Base-by-base conservation (phyloP, 2,797 vertebrate genomes). In the Bradypodion pumilum region DNA sequence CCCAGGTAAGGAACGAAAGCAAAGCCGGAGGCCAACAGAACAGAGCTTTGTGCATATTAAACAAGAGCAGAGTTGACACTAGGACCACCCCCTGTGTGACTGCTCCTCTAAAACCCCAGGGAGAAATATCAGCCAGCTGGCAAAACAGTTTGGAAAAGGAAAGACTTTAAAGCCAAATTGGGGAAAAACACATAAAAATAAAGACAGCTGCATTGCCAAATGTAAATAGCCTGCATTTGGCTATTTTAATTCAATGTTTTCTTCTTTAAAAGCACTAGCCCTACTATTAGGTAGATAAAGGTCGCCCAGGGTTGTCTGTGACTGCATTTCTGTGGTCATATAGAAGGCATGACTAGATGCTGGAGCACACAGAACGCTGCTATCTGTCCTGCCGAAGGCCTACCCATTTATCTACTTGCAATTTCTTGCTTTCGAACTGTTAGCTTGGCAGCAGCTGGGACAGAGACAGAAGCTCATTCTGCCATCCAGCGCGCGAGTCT, bases 161-260 rank as follows among this genome's bases (percentile, higher is more conserved):
- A 25, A 46, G 10, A 35, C 49, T 49, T 60, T 21, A 74, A 74
- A 49, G 16, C 52, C 52, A 56, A 16, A 56, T 56, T 52, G 9
- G 16, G 49, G 49, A n/a, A n/a, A n/a, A n/a, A n/a, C n/a, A n/a
- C n/a, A n/a, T n/a, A 15, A 7, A 37, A 19, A 66, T 73, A 60
- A 87, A 85, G 63, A 72, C 56, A 74, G 76, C n/a, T 84, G 29
- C 37, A 56, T 29, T 77, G 86, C 66, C 56, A 73, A 42, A 69
- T 29, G 32, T 44, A 69, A 52, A 83, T 68, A 16, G 32, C 7
- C 35, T 70, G 3, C 25, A 1, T n/a, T 10, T 49, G 78, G 78
- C 27, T 25, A 16, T 40, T 15, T 1, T 82, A 86, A 32, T 49
- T 7, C 21, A 32, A 72, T 21, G 16, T 62, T 56, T 42, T 29